Evolutionary conservation across 2,113 vertebrate species (phyloP).

Genomic region (Cercocebus atys): DNA sequence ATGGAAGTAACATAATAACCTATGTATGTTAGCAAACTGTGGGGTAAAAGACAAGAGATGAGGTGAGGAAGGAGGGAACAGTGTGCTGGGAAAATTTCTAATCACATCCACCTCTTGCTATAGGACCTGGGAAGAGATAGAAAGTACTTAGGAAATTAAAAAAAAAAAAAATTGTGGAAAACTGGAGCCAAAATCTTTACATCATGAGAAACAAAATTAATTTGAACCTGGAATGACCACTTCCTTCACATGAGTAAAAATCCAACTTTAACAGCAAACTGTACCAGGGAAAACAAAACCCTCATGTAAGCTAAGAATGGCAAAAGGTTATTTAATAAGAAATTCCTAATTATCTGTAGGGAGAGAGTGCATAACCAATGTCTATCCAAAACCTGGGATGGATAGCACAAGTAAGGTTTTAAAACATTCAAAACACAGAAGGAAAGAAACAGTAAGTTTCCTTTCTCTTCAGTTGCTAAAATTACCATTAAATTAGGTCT

Average conservation of each 20-base stretch:
- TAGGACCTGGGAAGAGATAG: neutral
- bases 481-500: slow-evolving; percentile 24
- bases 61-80: neutral
- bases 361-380: neutral
- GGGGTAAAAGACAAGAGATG: neutral
- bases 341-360: neutral
- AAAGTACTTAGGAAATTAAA: neutral
- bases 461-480: neutral
- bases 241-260: slow-evolving; percentile 42
- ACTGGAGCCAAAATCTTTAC: neutral
- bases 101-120: slow-evolving; percentile 7
- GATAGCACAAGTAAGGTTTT: neutral
- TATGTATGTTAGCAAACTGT: neutral
- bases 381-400: neutral
- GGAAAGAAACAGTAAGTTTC: neutral
- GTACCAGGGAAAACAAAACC: neutral
- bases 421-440: neutral
- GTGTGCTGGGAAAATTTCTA: neutral
- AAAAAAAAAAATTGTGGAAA: slow-evolving; percentile 29
- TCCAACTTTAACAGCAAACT: neutral
- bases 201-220: slow-evolving; percentile 36
- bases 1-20: neutral
- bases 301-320: neutral
- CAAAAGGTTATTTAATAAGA: neutral
- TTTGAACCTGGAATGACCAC: slow-evolving; percentile 14